Evolutionary conservation across 2,888 invertebrate species (phyloP).

Genomic region (Iselma pallidipennis): DNA sequence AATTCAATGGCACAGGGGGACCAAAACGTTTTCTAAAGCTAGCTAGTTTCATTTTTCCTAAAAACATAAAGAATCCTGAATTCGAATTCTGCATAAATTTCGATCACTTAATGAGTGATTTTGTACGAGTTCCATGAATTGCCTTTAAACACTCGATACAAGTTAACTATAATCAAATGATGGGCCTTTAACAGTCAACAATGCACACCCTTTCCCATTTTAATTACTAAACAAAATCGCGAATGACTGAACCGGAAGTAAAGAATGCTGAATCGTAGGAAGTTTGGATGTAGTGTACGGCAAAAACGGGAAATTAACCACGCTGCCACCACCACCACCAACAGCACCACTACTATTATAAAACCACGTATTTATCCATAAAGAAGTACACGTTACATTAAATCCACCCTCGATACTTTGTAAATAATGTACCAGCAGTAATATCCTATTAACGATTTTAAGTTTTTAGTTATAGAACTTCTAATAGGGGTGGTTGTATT

Average conservation of each 20-base stretch:
- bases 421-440: conserved; percentile 36
- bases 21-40: no score
- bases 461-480: neutral
- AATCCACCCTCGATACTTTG: conserved; percentile 32
- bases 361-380: conserved; percentile 33
- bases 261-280: conserved; percentile 37
- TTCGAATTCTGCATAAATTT: no score
- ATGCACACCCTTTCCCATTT: conserved; percentile 15
- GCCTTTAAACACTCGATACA: neutral
- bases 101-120: no score
- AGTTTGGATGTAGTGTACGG: conserved; percentile 19
- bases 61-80: no score
- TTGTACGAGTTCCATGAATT: no score
- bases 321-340: conserved; percentile 4
- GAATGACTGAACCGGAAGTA: conserved; percentile 35
- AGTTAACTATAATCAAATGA: neutral
- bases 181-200: neutral
- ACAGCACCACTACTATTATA: neutral
- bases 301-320: conserved; percentile 30
- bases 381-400: conserved; percentile 38
- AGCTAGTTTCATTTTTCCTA: no score
- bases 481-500: conserved; percentile 9
- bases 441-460: conserved; percentile 30
- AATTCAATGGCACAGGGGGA: no score
- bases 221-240: conserved; percentile 35